Evolutionary conservation across 2,797 vertebrate genomes (phyloP), one percentile per base, ranked within the genome.

Genomic region (Spea hammondii): DNA sequence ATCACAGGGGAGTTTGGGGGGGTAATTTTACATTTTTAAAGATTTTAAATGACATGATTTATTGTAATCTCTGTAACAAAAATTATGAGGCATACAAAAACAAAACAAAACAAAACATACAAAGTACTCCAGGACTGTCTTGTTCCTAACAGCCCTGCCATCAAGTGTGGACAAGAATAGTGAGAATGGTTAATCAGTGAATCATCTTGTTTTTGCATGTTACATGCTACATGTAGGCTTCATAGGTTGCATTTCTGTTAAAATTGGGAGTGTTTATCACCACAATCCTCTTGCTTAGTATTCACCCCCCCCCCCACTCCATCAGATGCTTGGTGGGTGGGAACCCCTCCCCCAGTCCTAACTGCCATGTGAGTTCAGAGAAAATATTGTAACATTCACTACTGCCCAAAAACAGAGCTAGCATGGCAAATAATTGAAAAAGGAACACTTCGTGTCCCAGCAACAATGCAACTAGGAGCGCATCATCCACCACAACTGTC

Each of bases 341-440:
- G 82, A 62, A 77, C 70, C 82, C 76, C 44, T 84, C 78, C 70
- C 64, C 59, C 79, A 69, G 79, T 60, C 74, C 71, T 83, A 59
- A 82, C 78, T 80, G 77, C 71, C 70, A 69, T 77, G 14, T 49
- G 83, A 83, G 50, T 85, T 86, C 80, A 84, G 65, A 87, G 83
- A 87, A 85, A 88, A 86, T 78, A 84, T 79, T 80, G 77, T 70
- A 81, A 79, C 70, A 83, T 86, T 89, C 82, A 82, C 74, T 84
- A 77, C 59, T 50, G 54, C 65, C 69, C 55, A 77, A 77, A 82
- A 76, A 77, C 62, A 77, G 44, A 77, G 79, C 70, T 62, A 68
- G 69, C 47, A 68, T 73, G 65, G 69, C 64, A 73, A 47, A 48
- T 32, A 49, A 72, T 64, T 73, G 53, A 55, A 77, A 70, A 60